Evolutionary conservation across 2,888 invertebrate genomes (phyloP), one percentile per base, ranked within the genome.

Genomic region (Sepioteuthis lessoniana): DNA sequence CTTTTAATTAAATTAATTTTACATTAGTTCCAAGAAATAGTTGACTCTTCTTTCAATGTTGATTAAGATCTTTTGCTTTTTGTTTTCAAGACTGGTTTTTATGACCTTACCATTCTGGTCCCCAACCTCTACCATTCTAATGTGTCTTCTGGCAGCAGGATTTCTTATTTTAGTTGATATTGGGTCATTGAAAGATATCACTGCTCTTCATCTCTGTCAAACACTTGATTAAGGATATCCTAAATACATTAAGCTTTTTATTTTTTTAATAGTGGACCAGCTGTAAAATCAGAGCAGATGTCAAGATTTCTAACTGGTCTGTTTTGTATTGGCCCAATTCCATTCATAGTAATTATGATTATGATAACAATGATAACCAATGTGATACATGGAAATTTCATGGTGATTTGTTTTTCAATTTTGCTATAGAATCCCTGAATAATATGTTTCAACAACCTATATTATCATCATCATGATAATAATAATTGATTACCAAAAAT

Each of bases 201-300:
- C n/a, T 76, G 13, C 76, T n/a, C n/a, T 76, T 76, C 10, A 76
- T 76, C 76, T 76, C 76, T 76, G 31, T 76, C n/a, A 76, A 76
- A 76, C n/a, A n/a, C 76, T 76, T 76, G 76, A n/a, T 76, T 76
- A 76, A 76, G n/a, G 76, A 76, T n/a, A n/a, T n/a, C 76, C n/a
- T 76, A 76, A 76, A 76, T 19, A n/a, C 13, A 60, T 60, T 60
- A 60, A 31, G 60, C 28, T 31, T 60, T 60, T 76, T n/a, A 5
- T 42, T 42, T 42, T 55, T 21, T 4, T 55, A 76, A 16, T 76
- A 13, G 76, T 76, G 13, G n/a, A 76, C 16, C 8, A 76, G n/a
- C n/a, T 76, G 16, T n/a, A 16, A 76, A 4, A 76, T 76, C n/a
- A n/a, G 13, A 76, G 7, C 76, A n/a, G 76, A 76, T 76, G 76